Percentiles rank a stretch among this genome's conserved stretches.
Evolutionary conservation across 1,140 invertebrate genomes (phyloP).

Genomic region (Drosophila repletoides): DNA sequence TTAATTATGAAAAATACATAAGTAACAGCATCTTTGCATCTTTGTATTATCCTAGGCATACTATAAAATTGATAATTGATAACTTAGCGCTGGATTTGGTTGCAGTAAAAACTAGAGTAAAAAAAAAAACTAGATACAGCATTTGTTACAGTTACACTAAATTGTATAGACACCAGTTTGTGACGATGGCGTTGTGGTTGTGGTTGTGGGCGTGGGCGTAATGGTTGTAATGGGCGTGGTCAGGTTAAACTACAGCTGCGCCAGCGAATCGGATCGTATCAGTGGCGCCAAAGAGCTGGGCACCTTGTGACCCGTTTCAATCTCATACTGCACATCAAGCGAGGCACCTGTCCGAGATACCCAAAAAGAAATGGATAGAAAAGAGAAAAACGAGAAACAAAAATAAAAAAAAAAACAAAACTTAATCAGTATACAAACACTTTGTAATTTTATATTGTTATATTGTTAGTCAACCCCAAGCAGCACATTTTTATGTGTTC

Average conservation of each 20-base stretch:
- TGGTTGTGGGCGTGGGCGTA: constrained; percentile 24
- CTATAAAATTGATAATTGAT: no score
- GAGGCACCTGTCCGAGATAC: constrained; percentile 84
- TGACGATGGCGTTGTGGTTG: constrained; percentile 17
- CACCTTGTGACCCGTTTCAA: constrained; percentile 88
- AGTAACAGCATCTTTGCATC: constrained; percentile 32
- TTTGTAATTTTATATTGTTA: constrained; percentile 14
- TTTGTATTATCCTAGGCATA: constrained; percentile 34
- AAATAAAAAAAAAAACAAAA: constrained; percentile 13
- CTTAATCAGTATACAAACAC: constrained; percentile 21
- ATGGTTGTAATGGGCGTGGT: constrained; percentile 15
- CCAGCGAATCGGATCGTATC: constrained; percentile 89
- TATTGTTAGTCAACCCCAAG: neutral
- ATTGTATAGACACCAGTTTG: constrained; percentile 52
- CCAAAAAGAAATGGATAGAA: constrained; percentile 41
- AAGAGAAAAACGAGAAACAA: neutral
- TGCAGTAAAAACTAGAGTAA: constrained; percentile 55
- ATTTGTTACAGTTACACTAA: constrained; percentile 63
- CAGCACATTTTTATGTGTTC: constrained; percentile 6
- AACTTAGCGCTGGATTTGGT: constrained; percentile 40
- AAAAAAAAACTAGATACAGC: constrained; percentile 74
- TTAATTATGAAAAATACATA: constrained; percentile 44
- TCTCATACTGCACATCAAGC: constrained; percentile 90
- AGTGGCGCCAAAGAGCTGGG: constrained; percentile 90
- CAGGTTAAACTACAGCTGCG: constrained; percentile 85